Evolutionary conservation across 1,140 invertebrate genomes (phyloP), one percentile per base, ranked within the genome.

Genomic region (Trachymyrmex septentrionalis): DNA sequence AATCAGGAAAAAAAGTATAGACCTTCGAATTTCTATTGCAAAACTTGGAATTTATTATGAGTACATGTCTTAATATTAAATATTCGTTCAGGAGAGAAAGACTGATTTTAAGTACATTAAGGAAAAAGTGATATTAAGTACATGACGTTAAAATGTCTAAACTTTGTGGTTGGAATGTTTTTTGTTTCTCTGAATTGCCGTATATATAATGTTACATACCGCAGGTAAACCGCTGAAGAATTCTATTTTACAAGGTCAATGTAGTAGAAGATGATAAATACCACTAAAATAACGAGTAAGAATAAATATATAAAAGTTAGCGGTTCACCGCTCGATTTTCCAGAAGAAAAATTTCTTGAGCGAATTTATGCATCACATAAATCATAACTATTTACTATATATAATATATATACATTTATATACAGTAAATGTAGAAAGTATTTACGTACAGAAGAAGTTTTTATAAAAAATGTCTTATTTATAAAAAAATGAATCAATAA

Each of bases 201-300:
- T 57, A 1, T 57, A 7, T 44, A 6, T n/a, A 24, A 34, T 69
- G 10, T 57, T 59, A 81, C 30, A 57, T 44, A 53, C 21, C 50
- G 19, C 30, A 38, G n/a, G 16, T 59, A 71, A 82, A 72, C 21
- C 66, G 19, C 9, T 38, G 34, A 57, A 81, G 24, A 55, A 44
- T 59, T 59, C 4, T 38, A 16, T 5, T 59, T 10, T 27, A 71
- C 34, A 72, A 82, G 21, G 34, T 71, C 50, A 14, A 71, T 38
- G 24, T 19, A 30, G 9, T 66, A 48, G 21, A 71, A 59, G 59
- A 59, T 59, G 24, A 72, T 44, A 57, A 21, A 7, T 44, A 5
- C 7, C 14, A 16, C 12, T 19, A 27, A 72, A 82, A 10, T 16
- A 1, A 72, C 44, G 16, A 66, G n/a, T 48, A 12, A 24, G 14